Evolutionary conservation across 2,888 invertebrate species (phyloP), one percentile per base, ranked within the genome.

Genomic region (Lycophotia porphyrea): DNA sequence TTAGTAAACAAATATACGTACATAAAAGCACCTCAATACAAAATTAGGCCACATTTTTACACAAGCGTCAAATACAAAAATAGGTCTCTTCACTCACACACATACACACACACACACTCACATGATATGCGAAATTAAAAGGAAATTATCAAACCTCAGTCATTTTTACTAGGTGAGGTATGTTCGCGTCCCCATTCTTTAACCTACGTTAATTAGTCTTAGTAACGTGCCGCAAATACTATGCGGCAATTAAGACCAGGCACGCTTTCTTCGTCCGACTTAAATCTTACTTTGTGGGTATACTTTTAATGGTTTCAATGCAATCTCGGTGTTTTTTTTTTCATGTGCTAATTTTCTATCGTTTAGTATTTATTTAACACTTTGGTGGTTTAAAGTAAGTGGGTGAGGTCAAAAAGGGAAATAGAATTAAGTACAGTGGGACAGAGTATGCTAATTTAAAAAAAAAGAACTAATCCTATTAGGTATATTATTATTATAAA

Each of bases 161-260:
- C 84, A 63, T 81, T 88, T 85, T 85, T 80, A 84, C 84, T 74
- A 77, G 67, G 88, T 84, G 86, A 85, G 87, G 87, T 89, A 89
- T 87, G 88, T 89, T 90, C 87, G 71, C 84, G 87, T 91, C 87
- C 89, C 86, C 89, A 90, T 91, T 91, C 88, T 88, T 87, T 78
- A 81, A 86, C 74, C 72, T 84, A 85, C 87, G 89, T 90, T 93
- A 93, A 93, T 93, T 93, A 93, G 88, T 88, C 82, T 88, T 90
- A 92, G 93, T 91, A 92, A 92, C 90, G 88, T 86, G 85, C 89
- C 87, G 87, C 88, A 86, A 92, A 91, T 90, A 91, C 88, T 91
- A 82, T 80, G 85, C 85, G 80, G 90, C 90, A 92, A 93, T 93
- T 92, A 92, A 90, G 88, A 89, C 87, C 84, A 83, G 82, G 81